Evolutionary conservation across 2,797 vertebrate genomes (phyloP).

Genomic region (Acomys russatus): DNA sequence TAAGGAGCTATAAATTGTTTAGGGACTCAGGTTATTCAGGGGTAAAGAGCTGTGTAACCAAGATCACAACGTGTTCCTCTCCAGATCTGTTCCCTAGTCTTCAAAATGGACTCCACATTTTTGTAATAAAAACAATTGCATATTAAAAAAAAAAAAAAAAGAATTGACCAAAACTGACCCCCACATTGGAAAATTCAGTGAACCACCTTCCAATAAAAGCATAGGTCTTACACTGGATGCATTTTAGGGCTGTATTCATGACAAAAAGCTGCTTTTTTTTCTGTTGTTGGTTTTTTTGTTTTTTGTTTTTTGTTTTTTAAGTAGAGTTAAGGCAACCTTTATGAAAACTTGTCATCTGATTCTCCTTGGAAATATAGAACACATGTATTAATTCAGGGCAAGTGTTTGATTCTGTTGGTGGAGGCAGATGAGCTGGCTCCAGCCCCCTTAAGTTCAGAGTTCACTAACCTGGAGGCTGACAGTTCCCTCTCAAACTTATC

Average conservation of each 20-base stretch:
- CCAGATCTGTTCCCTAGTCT: too few species aligned
- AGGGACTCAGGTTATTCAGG: slow-evolving; percentile 28
- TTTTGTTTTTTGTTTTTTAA: background rate
- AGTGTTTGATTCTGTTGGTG: slow-evolving; percentile 50
- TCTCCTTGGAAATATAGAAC: slow-evolving; percentile 71
- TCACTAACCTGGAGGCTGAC: background rate
- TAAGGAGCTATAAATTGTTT: slow-evolving; percentile 54
- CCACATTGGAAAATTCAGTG: background rate
- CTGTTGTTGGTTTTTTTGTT: too few species aligned
- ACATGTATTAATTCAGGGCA: slow-evolving; percentile 56
- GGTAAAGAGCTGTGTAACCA: background rate
- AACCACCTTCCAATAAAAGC: background rate
- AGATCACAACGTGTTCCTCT: too few species aligned
- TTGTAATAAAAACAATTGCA: too few species aligned
- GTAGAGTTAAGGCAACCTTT: slow-evolving; percentile 46
- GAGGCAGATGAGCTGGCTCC: slow-evolving; percentile 41
- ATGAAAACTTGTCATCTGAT: slow-evolving; percentile 64
- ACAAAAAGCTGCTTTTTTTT: slow-evolving; percentile 25
- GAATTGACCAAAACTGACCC: slow-evolving; percentile 5
- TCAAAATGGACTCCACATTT: too few species aligned
- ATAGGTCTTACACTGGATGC: background rate
- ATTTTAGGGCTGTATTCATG: slow-evolving; percentile 35
- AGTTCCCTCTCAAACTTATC: slow-evolving; percentile 53
- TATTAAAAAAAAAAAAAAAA: too few species aligned
- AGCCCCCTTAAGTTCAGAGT: slow-evolving; percentile 62